These are phyloP conservation scores for Trichogramma dendrolimi DNA, from an alignment of 2,888 invertebrate species.

Conservation along the genomic window DNA sequence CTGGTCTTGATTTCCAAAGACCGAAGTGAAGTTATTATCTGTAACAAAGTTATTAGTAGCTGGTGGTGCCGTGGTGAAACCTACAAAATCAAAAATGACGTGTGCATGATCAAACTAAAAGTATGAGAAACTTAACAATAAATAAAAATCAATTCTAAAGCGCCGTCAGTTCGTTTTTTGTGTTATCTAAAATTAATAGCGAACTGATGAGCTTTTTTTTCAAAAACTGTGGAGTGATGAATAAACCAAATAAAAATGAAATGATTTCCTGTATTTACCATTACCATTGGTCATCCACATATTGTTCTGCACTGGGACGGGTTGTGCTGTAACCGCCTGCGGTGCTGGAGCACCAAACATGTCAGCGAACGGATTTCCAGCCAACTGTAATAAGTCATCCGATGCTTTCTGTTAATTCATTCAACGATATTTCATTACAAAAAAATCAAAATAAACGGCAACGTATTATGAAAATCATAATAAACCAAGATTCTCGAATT, in stretches of 20 bases:
- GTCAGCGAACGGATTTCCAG: conserved; percentile 86
- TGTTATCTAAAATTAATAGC: conserved; percentile 1
- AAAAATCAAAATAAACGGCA: no score
- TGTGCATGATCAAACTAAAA: conserved; percentile 27
- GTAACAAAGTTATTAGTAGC: conserved; percentile 69
- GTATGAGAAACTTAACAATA: conserved; percentile 17
- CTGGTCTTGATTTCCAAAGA: conserved; percentile 67
- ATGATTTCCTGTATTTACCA: conserved; percentile 44
- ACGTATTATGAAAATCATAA: no score
- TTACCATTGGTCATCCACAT: conserved; percentile 60
- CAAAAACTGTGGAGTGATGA: conserved; percentile 5
- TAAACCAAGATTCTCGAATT: not conserved
- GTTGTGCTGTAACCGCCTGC: conserved; percentile 34
- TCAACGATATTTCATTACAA: not conserved
- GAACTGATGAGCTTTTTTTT: not conserved
- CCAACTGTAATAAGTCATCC: conserved; percentile 79
- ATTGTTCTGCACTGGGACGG: conserved; percentile 47
- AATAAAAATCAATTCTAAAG: conserved; percentile 20
- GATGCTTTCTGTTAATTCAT: conserved; percentile 63
- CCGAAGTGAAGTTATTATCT: conserved; percentile 83
- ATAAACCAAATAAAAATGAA: conserved; percentile 23
- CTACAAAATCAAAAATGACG: conserved; percentile 45
- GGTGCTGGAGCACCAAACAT: conserved; percentile 62
- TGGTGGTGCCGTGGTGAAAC: conserved; percentile 48
- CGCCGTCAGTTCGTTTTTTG: conserved; percentile 1